A percentile compares a stretch with the other conserved stretches of the same genome.
These are phyloP conservation scores for Aporophyla nigra DNA, from an alignment of 2,888 invertebrate species.

Conservation along the genomic window DNA sequence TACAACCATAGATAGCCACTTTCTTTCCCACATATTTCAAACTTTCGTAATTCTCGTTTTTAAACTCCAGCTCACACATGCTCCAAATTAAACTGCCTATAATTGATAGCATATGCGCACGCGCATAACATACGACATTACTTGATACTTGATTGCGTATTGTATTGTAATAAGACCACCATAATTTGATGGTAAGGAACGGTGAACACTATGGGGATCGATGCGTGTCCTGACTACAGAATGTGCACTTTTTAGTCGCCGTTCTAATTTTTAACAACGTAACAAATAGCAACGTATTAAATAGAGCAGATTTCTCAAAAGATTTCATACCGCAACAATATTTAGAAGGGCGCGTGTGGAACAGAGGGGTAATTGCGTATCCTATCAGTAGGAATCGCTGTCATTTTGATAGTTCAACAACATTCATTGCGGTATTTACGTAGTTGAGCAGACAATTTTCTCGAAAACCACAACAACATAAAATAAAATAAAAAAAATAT, in stretches of 20 bases:
- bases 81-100: conserved; percentile 57
- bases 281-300: not conserved
- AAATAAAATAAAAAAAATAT: too few species aligned
- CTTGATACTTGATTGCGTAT: conserved; percentile 83
- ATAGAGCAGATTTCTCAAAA: not conserved
- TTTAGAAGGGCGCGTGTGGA: too few species aligned
- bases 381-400: too few species aligned
- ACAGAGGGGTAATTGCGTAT: too few species aligned
- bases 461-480: too few species aligned
- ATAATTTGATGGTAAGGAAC: conserved; percentile 64
- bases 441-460: too few species aligned
- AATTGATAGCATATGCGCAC: conserved; percentile 51
- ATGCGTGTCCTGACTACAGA: conserved; percentile 29
- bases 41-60: not conserved
- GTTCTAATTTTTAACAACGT: too few species aligned
- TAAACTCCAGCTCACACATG: conserved; percentile 46
- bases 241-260: not conserved
- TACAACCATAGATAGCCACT: not conserved
- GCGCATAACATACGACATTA: conserved; percentile 55
- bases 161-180: conserved; percentile 84
- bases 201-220: conserved; percentile 41
- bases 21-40: not conserved
- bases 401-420: too few species aligned
- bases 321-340: not conserved
- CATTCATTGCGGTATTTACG: too few species aligned